A percentile compares a stretch with the other conserved stretches of the same genome.
Evolutionary conservation across 2,113 vertebrate genomes (phyloP).

Genomic region (Aramus guarauna): DNA sequence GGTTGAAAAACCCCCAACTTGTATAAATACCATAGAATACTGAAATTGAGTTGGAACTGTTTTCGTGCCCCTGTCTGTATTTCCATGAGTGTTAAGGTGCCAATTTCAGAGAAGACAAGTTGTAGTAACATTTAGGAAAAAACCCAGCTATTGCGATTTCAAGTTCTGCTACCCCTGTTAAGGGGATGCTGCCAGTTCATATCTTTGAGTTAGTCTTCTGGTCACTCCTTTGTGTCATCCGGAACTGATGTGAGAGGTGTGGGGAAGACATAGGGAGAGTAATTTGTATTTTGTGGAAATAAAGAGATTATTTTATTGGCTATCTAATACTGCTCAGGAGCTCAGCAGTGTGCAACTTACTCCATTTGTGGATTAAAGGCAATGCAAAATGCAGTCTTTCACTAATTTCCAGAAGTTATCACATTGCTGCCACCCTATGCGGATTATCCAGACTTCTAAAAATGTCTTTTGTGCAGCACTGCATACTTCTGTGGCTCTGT

Average conservation of each 20-base stretch:
- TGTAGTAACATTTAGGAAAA: background rate
- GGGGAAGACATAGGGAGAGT: background rate
- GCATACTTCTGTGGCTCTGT: background rate
- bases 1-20: background rate
- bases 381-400: slow-evolving; percentile 9
- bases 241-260: background rate
- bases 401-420: background rate
- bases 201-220: background rate
- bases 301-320: background rate
- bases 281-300: background rate
- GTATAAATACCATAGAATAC: background rate
- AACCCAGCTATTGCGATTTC: background rate
- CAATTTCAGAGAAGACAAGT: background rate
- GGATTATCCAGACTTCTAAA: background rate
- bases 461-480: background rate
- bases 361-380: background rate
- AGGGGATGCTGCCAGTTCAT: background rate
- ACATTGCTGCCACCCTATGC: background rate
- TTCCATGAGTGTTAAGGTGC: background rate
- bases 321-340: background rate
- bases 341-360: background rate
- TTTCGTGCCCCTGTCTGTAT: background rate
- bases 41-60: background rate
- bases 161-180: background rate
- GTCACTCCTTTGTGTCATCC: background rate